Evolutionary conservation across 2,113 vertebrate species (phyloP).

Genomic region (Rhagologus leucostigma): DNA sequence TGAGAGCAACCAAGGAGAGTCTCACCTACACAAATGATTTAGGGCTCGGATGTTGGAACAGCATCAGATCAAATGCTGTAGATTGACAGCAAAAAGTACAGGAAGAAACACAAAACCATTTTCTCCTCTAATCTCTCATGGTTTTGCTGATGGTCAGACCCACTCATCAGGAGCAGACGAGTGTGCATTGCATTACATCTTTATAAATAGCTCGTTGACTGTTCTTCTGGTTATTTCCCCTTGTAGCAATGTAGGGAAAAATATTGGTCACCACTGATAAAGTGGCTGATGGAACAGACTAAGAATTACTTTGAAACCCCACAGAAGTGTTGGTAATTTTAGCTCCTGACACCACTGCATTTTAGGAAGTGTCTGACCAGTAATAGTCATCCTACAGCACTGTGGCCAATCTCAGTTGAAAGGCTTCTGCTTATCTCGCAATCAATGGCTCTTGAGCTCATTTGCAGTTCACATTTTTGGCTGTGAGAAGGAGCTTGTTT

Average conservation of each 20-base stretch:
- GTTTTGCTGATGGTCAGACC: background rate
- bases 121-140: background rate
- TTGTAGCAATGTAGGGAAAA: background rate
- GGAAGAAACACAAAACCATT: background rate
- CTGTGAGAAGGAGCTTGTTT: conserved; percentile 40
- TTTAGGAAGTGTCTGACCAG: conserved; percentile 70
- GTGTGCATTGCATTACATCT: background rate
- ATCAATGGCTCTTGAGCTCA: conserved; percentile 18
- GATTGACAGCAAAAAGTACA: background rate
- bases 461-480: conserved; percentile 11
- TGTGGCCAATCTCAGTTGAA: conserved; percentile 40
- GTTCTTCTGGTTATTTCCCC: background rate
- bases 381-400: background rate
- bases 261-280: background rate
- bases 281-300: background rate
- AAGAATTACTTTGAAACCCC: background rate
- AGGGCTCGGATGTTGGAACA: background rate
- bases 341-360: conserved; percentile 56
- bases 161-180: background rate
- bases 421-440: background rate
- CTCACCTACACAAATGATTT: background rate
- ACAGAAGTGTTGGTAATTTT: conserved; percentile 56
- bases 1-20: background rate
- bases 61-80: background rate
- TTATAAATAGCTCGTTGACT: background rate